Conservation (phyloP, 2,888 invertebrate species). For the Fabriciana adippe region DNA sequence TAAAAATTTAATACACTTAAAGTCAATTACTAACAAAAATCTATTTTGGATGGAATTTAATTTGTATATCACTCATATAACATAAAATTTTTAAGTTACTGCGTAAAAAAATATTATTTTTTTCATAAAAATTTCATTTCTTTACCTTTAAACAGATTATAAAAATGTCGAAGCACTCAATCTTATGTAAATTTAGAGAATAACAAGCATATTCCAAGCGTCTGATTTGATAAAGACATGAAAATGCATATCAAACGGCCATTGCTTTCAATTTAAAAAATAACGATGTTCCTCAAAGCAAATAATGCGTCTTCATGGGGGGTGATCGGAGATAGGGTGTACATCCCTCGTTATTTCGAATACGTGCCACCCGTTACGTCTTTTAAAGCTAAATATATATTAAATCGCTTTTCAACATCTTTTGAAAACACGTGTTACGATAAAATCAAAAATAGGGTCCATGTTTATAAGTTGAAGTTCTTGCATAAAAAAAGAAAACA, state of each 20-base stretch:
- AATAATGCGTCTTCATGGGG: slow-evolving; percentile 67
- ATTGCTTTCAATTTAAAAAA: slow-evolving; percentile 56
- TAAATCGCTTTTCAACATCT: slow-evolving; percentile 66
- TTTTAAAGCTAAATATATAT: slow-evolving; percentile 65
- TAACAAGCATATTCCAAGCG: slow-evolving; percentile 26
- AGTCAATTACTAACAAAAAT: too few relatives aligned
- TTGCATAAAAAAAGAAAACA: not conserved
- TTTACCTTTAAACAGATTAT: slow-evolving; percentile 7
- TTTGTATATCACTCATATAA: too few relatives aligned
- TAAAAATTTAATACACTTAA: too few relatives aligned
- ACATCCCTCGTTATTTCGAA: slow-evolving; percentile 66
- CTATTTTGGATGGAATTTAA: too few relatives aligned
- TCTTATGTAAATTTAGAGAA: slow-evolving; percentile 22
- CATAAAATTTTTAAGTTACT: too few relatives aligned
- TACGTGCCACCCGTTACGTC: slow-evolving; percentile 58
- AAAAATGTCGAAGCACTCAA: slow-evolving; percentile 9
- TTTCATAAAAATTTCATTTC: too few relatives aligned
- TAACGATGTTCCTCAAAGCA: slow-evolving; percentile 61
- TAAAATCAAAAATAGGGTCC: slow-evolving; percentile 14
- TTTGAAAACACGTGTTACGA: slow-evolving; percentile 35
- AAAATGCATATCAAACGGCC: slow-evolving; percentile 36
- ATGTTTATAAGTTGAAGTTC: not conserved
- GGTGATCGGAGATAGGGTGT: slow-evolving; percentile 53
- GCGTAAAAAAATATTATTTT: too few relatives aligned
- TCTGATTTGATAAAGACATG: slow-evolving; percentile 34